Evolutionary conservation across 1,140 invertebrate species (phyloP), one percentile per base, ranked within the genome.

Genomic region (Drosophila baimaii): DNA sequence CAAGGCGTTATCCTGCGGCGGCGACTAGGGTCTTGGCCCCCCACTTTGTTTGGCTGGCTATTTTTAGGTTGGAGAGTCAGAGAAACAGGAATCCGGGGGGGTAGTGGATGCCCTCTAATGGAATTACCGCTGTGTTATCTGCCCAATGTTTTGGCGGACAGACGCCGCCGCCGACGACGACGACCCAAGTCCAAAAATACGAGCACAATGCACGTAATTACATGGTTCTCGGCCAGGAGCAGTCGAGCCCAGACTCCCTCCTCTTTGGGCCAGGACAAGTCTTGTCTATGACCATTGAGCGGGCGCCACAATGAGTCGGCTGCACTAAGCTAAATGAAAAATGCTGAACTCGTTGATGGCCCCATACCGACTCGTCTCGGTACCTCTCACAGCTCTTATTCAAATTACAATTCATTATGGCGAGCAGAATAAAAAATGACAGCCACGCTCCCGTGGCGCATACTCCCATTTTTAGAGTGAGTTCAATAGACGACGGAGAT

Each of bases 321-420:
- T 79, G 79, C 83, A 86, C 71, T 86, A 86, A 86, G 83, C 83
- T 78, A 88, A 86, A 86, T 86, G 82, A 86, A 86, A 88, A 88
- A 77, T 72, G 75, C 62, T 73, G 70, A 75, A 78, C 64, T 77
- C 68, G 59, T 49, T 59, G 63, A 19, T 54, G 49, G 41, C 52
- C 44, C 17, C 55, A 35, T 54, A n/a, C 23, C 33, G 54, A 58
- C 27, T 65, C 57, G 57, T 66, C 46, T 66, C 62, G 46, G 29
- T 66, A 65, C 43, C 71, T 55, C 49, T 27, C 69, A 52, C 54
- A 74, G 77, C 64, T 75, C 82, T 81, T 86, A 83, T 89, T 80
- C 83, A 88, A 88, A 88, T 88, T 88, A 89, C 83, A 77, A 77
- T 71, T 86, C 79, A 88, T 86, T 86, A 88, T 73, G 83, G 75